Evolutionary conservation across 2,797 vertebrate genomes (phyloP).

Genomic region (Notolepis coatsorum): DNA sequence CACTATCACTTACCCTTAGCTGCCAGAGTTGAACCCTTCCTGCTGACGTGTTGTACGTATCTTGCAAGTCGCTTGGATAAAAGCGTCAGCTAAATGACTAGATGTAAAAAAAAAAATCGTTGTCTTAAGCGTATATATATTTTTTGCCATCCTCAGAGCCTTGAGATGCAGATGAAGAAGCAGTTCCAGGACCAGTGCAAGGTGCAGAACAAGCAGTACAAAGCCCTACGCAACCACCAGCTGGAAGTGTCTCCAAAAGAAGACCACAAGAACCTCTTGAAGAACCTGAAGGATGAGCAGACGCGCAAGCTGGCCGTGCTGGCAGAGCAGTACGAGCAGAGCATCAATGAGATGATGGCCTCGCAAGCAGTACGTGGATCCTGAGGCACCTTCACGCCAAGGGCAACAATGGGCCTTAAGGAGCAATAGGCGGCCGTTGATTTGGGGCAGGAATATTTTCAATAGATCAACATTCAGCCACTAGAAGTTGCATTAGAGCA

Average conservation of each 20-base stretch:
- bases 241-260: constrained; percentile 98
- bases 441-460: too few relatives aligned
- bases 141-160: constrained; percentile 41
- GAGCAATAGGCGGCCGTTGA: too few relatives aligned
- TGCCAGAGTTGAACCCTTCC: too few relatives aligned
- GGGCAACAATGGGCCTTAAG: constrained; percentile 10
- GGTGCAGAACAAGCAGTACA: constrained; percentile 99
- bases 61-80: too few relatives aligned
- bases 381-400: constrained; percentile 8
- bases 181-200: constrained; percentile 99
- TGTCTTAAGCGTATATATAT: not conserved
- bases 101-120: too few relatives aligned
- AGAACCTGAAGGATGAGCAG: constrained; percentile 94
- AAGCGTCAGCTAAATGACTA: too few relatives aligned
- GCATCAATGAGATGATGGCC: constrained; percentile 99
- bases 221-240: constrained; percentile 99
- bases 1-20: too few relatives aligned
- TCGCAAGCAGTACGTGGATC: constrained; percentile 90
- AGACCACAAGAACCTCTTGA: constrained; percentile 92
- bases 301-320: constrained; percentile 92
- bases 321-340: constrained; percentile 96
- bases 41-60: too few relatives aligned
- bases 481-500: too few relatives aligned
- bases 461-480: too few relatives aligned
- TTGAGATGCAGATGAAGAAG: constrained; percentile 99